A percentile compares a stretch with the other conserved stretches of the same genome.
Conservation (phyloP, 2,797 vertebrate species). For the Eulemur coronatus region DNA sequence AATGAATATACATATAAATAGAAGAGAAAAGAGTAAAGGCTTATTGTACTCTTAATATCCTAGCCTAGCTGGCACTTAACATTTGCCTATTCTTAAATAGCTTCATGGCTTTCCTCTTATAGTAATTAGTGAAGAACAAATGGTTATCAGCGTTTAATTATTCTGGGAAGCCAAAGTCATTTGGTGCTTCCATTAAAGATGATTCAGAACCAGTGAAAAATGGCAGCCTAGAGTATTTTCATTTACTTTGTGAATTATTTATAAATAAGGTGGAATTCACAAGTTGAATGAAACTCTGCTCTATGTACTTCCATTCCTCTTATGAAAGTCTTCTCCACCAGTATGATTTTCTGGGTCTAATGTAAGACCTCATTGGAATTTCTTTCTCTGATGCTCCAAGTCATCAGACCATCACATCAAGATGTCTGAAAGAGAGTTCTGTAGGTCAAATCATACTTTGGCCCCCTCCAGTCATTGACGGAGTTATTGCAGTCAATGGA, state of each 20-base stretch:
- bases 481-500: not conserved
- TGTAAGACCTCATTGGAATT: not conserved
- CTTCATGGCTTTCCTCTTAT: not conserved
- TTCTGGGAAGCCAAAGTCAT: not conserved
- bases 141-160: not conserved
- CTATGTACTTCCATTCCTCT: not conserved
- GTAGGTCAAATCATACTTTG: not conserved
- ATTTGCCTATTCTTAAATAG: not conserved
- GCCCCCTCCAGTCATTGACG: not conserved
- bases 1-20: not conserved
- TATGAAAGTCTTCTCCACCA: not conserved
- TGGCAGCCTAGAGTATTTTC: not conserved
- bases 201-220: not conserved
- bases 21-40: not conserved
- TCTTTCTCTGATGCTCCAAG: not conserved
- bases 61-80: not conserved
- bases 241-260: slow-evolving; percentile 38
- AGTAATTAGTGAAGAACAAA: not conserved
- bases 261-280: not conserved
- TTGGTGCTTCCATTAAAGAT: not conserved
- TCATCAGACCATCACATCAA: not conserved
- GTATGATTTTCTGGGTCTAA: not conserved
- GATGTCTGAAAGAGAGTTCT: not conserved
- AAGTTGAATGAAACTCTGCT: not conserved
- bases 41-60: not conserved